Evolutionary conservation across 53 echinoderm and acorn worm species (phyloP).

Genomic region (Patiria pectinifera): DNA sequence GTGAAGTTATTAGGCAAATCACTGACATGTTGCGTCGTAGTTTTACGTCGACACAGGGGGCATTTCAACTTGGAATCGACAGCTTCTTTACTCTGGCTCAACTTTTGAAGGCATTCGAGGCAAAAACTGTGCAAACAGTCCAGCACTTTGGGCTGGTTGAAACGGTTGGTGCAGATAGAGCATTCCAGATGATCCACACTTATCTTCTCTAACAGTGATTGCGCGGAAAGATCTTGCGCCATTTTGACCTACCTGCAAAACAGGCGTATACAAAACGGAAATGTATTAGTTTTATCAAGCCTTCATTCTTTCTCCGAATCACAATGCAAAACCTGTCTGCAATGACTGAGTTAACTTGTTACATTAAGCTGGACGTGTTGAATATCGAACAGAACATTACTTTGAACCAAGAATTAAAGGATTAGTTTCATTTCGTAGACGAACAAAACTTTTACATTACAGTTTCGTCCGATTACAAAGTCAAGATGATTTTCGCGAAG

Average conservation of each 20-base stretch:
- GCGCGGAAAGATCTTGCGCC: background rate
- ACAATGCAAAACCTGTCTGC: no score
- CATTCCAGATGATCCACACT: background rate
- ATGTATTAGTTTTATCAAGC: no score
- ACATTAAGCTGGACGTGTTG: no score
- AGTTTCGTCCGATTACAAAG: no score
- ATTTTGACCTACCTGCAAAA: background rate
- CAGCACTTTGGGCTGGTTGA: constrained; percentile 14
- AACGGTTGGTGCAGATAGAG: constrained; percentile 9
- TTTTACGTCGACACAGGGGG: constrained; percentile 22
- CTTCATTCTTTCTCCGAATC: no score
- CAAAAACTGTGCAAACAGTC: constrained; percentile 39
- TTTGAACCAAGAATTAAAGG: no score
- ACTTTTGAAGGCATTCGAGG: background rate
- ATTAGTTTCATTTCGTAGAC: no score
- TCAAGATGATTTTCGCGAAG: no score
- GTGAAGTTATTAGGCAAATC: constrained; percentile 15
- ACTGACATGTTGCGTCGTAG: background rate
- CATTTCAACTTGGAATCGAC: background rate
- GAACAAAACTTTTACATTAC: no score
- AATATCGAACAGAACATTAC: no score
- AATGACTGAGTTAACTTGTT: no score
- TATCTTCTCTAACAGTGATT: background rate
- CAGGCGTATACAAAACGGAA: no score
- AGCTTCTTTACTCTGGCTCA: background rate